Conservation (phyloP, 2,888 invertebrate species). For the Xestobium rufovillosum region DNA sequence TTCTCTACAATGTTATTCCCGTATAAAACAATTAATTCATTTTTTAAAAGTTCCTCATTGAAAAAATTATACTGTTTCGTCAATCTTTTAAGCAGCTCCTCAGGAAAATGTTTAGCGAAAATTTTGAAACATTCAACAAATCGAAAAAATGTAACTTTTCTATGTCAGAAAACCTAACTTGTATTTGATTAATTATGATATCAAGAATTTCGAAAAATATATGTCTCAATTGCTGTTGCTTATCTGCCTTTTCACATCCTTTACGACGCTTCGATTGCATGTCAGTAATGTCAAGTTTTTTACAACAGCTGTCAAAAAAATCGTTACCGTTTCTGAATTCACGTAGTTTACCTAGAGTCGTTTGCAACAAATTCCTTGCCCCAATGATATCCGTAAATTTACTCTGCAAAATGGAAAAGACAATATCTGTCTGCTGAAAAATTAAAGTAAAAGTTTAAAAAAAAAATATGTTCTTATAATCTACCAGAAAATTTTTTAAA, state of each 20-base stretch:
- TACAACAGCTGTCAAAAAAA: slow-evolving; percentile 6
- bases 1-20: too few species aligned
- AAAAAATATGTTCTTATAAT: not conserved
- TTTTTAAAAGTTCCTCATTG: not conserved
- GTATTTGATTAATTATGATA: not conserved
- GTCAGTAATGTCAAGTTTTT: slow-evolving; percentile 7
- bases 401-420: slow-evolving; percentile 1
- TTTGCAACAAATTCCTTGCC: slow-evolving; percentile 7
- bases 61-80: not conserved
- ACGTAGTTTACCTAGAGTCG: slow-evolving; percentile 7
- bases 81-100: not conserved
- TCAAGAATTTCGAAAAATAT: slow-evolving; percentile 12
- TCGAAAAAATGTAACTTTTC: not conserved
- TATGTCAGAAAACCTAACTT: not conserved
- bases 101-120: not conserved
- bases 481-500: not conserved
- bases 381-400: not conserved
- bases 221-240: slow-evolving; percentile 7
- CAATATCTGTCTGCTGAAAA: not conserved
- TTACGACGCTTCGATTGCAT: slow-evolving; percentile 5
- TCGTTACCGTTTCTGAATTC: slow-evolving; percentile 5
- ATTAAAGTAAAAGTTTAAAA: not conserved
- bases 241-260: slow-evolving; percentile 6
- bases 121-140: not conserved
- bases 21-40: slow-evolving; percentile 1